Base-by-base conservation (phyloP, 1,140 invertebrate genomes). In the Adelges cooleyi region DNA sequence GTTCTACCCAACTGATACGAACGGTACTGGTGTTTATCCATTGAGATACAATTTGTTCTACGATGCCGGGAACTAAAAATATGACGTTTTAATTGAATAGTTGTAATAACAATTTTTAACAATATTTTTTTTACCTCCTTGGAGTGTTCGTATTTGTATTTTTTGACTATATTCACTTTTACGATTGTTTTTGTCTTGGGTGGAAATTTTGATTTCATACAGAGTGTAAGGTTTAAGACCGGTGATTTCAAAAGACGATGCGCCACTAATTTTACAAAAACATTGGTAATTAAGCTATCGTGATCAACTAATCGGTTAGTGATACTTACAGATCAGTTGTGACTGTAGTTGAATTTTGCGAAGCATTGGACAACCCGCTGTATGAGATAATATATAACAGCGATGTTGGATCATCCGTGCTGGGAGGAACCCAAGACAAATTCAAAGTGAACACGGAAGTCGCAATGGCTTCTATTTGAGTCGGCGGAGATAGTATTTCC, bases 201-300 rank as follows among this genome's bases (percentile, higher is more conserved):
- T 73, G 66, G 75, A 72, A 4, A 85, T 78, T 74, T 78, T 81
- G 68, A 84, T 81, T 69, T 82, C 78, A 69, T 85, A 85, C 10
- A 79, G 69, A 36, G 79, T 82, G 71, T 78, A 81, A 27, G 82
- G 79, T 69, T 74, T 80, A n/a, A 85, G 71, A 66, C 78, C 76
- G 46, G 74, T 74, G 8, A 84, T 71, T 27, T 73, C 71, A 25
- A 76, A 70, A 68, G 74, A 73, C 49, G 78, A 77, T 67, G 78
- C 80, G 53, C 65, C 71, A 75, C 74, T 69, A 68, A 65, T n/a
- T n/a, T n/a, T n/a, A n/a, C n/a, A 69, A 71, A 27, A 67, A 42
- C 49, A 50, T n/a, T n/a, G 36, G 0, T 17, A 23, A 42, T 42
- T 3, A n/a, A n/a, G n/a, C n/a, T n/a, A n/a, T n/a, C n/a, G n/a